Evolutionary conservation across 2,888 invertebrate genomes (phyloP), one percentile per base, ranked within the genome.

Genomic region (Drosophila falleni): DNA sequence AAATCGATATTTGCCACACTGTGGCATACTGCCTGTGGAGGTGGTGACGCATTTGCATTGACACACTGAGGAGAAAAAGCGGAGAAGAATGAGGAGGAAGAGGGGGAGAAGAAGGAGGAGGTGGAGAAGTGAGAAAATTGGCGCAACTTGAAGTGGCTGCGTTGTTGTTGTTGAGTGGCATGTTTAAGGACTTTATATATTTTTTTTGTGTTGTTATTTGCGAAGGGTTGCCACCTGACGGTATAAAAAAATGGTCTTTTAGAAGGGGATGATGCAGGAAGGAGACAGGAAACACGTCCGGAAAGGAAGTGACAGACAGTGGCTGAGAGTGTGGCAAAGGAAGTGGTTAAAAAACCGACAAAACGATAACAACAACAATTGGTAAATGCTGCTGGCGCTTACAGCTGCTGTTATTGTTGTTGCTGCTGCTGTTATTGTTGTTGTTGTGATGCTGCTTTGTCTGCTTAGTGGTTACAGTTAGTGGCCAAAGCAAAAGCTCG

Each of bases 341-440:
- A 84, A 84, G 89, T 89, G 84, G 74, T 84, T 84, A 86, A 74
- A 77, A 70, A 58, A 47, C 31, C 65, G 67, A 78, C 78, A 73
- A 64, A 75, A 60, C 71, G 55, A 62, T 74, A 68, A 42, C 55
- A 54, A 65, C 55, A 54, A 65, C 58, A 78, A 60, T 49, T 50
- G 44, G 39, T 65, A 56, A 69, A 41, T 15, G 74, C 44, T 61
- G 53, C 51, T 53, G 63, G 51, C 56, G 56, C 41, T 68, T 49
- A 54, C 66, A 61, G 51, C 56, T 61, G 66, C 50, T 54, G 62
- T 29, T 44, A 19, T 15, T 60, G 58, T 35, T 56, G 41, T 33
- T 70, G 67, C 33, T 56, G 19, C 23, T 31, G 26, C 35, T 15
- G 35, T 50, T 54, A 59, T 33, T 44, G 19, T 15, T 60, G 58